These are phyloP conservation scores for Zaprionus africanus DNA, from an alignment of 1,140 invertebrate genomes.

Conservation along the genomic window DNA sequence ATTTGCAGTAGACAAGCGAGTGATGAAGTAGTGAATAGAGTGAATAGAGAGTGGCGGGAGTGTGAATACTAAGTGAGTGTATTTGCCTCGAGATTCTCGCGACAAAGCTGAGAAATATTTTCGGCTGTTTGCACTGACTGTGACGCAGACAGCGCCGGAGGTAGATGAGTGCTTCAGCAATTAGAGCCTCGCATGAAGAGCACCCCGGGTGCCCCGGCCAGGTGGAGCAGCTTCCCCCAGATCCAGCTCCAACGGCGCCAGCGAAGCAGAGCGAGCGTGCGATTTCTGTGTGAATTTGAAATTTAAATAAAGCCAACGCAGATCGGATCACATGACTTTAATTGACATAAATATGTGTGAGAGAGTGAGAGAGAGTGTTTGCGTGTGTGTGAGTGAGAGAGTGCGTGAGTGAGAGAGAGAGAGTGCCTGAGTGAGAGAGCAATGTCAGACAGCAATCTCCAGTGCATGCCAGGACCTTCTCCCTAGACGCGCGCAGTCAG, in stretches of 20 bases:
- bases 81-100: conserved; percentile 15
- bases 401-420: conserved; percentile 10
- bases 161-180: conserved; percentile 51
- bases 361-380: conserved; percentile 24
- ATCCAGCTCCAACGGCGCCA: neutral
- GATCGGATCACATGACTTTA: conserved; percentile 75
- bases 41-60: neutral
- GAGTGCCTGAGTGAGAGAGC: conserved; percentile 6
- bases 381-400: conserved; percentile 17
- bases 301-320: conserved; percentile 62
- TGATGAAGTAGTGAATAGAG: neutral
- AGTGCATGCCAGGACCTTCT: neutral
- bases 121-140: conserved; percentile 18
- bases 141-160: conserved; percentile 1
- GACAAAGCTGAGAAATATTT: conserved; percentile 27
- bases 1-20: conserved; percentile 1
- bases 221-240: neutral
- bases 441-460: neutral
- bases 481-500: conserved; percentile 71
- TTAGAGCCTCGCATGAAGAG: conserved; percentile 65
- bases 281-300: conserved; percentile 66
- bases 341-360: conserved; percentile 73
- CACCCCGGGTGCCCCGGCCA: neutral
- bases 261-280: conserved; percentile 9
- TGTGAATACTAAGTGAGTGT: conserved; percentile 1